phyloP scores from a whole-genome alignment of 2,888 invertebrate genomes.

The Apamea monoglypha region DNA sequence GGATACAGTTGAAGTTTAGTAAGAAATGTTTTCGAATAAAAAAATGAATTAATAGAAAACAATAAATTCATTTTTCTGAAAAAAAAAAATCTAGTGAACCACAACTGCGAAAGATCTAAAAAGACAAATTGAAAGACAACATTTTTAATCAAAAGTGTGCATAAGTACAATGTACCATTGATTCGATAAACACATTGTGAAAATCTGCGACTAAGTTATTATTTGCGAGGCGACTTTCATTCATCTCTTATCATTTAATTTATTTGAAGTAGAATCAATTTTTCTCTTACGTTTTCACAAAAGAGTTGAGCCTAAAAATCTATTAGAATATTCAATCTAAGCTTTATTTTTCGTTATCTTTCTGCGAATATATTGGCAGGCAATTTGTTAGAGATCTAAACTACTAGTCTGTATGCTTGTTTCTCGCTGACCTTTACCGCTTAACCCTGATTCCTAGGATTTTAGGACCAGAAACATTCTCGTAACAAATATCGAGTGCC shows the following conservation, averaged over 20 bases:
- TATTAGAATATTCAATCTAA: constrained; percentile 9
- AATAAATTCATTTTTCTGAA: neutral
- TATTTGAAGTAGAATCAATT: neutral
- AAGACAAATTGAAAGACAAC: neutral
- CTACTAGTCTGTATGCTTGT: constrained; percentile 17
- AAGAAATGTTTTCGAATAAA: neutral
- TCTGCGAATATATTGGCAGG: constrained; percentile 35
- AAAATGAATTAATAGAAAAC: neutral
- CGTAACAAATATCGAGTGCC: constrained; percentile 25
- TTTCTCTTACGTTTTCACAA: neutral
- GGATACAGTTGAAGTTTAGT: neutral
- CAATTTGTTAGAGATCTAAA: constrained; percentile 45
- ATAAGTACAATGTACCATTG: neutral
- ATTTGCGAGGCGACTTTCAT: neutral
- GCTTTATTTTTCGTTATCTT: constrained; percentile 36
- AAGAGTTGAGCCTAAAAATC: constrained; percentile 19
- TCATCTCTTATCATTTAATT: neutral
- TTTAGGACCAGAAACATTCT: constrained; percentile 23
- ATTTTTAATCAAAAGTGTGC: neutral
- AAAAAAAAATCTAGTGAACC: neutral
- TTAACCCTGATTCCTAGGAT: constrained; percentile 31
- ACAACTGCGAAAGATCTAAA: neutral
- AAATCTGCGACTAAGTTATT: neutral
- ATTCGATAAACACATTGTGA: neutral
- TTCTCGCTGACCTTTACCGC: constrained; percentile 34